Conservation (phyloP, 2,888 invertebrate genomes). For the Polydrusus pterygomalis region DNA sequence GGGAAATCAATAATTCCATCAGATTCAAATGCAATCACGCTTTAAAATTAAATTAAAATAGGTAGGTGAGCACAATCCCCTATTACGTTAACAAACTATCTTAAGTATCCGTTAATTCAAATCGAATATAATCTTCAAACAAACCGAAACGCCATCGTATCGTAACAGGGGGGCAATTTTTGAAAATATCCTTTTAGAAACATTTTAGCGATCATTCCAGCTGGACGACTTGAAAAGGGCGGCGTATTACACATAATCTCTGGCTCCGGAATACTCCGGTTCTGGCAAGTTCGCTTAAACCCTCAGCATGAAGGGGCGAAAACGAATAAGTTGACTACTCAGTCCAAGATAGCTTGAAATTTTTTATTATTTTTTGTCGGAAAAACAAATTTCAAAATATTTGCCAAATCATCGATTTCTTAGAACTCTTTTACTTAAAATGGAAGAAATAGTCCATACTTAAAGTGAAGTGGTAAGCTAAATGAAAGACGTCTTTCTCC, state of each 20-base stretch:
- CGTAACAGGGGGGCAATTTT: slow-evolving; percentile 30
- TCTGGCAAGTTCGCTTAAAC: slow-evolving; percentile 13
- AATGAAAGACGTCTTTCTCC: too few species aligned
- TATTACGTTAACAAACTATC: slow-evolving; percentile 19
- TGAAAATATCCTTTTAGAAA: slow-evolving; percentile 37
- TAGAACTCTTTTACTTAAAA: too few species aligned
- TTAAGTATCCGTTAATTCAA: slow-evolving; percentile 20
- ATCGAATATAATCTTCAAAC: slow-evolving; percentile 31
- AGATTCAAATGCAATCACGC: not conserved
- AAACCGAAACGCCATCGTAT: slow-evolving; percentile 37
- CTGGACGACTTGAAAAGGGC: slow-evolving; percentile 25
- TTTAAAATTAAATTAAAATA: slow-evolving; percentile 9
- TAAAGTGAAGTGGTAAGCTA: too few species aligned
- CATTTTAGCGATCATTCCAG: slow-evolving; percentile 31
- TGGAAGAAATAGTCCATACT: too few species aligned
- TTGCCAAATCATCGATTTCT: too few species aligned
- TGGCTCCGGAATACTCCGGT: slow-evolving; percentile 13
- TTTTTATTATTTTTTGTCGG: too few species aligned
- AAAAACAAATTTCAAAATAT: too few species aligned
- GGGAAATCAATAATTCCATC: not conserved
- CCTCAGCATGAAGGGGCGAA: slow-evolving; percentile 1
- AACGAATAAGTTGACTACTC: not conserved
- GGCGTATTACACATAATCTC: slow-evolving; percentile 20
- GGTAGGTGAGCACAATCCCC: slow-evolving; percentile 17
- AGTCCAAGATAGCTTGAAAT: not conserved